Evolutionary conservation across 2,888 invertebrate species (phyloP), one percentile per base, ranked within the genome.

Genomic region (Cerastis leucographa): DNA sequence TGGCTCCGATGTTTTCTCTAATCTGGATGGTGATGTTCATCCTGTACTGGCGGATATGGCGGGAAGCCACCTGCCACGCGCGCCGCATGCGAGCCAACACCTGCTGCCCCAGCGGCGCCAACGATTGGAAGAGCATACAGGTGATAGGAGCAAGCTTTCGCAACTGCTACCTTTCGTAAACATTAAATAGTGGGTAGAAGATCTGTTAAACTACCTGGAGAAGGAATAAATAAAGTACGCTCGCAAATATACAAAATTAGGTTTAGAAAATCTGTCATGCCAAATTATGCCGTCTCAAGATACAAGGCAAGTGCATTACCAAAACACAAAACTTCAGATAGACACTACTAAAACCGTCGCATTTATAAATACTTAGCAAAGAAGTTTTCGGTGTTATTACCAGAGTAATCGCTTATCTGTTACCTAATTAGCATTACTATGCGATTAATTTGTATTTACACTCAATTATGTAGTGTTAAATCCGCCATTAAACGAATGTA

Each of bases 61-160:
- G 97, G 51, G 98, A 98, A 92, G 98, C 98, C 1, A 97, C 97
- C 8, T 97, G 97, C 87, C 98, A 98, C 92, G 97, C 97, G 35
- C 97, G 97, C 85, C 97, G 98, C 80, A 95, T 98, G 93, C 97
- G 98, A 62, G 97, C 97, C 80, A 97, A 97, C 88, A 97, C 97
- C 66, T 97, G 97, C 91, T 97, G 97, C 86, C 97, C 97, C 40
- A 93, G 97, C 14, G 96, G 97, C 25, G 96, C 97, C 80, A 97
- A 97, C 79, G 98, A 98, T 91, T 98, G 98, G 97, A 98, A 98
- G 95, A 98, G 98, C 84, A 97, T 98, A 84, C 98, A 98, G 97
- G 98, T 98, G 93, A 68, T 9, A 44, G 19, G 5, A 40, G 8
- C n/a, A 22, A 61, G 22, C 25, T 42, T 40, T 49, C 7, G 40